Evolutionary conservation across 2,113 vertebrate species (phyloP), one percentile per base, ranked within the genome.

Genomic region (Odontesthes bonariensis): DNA sequence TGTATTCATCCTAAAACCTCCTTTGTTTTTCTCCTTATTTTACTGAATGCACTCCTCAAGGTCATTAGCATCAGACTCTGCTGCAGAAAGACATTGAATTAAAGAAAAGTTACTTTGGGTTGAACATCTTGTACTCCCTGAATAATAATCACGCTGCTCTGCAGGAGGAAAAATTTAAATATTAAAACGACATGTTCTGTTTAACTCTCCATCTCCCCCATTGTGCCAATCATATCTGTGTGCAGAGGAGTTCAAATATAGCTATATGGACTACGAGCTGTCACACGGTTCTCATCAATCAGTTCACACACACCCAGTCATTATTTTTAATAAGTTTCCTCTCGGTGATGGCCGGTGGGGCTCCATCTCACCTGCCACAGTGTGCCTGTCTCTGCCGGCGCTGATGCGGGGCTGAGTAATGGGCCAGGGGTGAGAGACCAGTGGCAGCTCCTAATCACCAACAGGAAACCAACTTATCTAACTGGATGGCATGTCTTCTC

Each of bases 271-370:
- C 71, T 54, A 71, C 62, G 12, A 49, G 75, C 84, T 77, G 83
- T 84, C 84, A 80, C 3, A 61, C 20, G 42, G 22, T 35, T 68
- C 88, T 87, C 86, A 88, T 92, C 88, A 89, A 85, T 92, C 89
- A 88, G 65, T 64, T 67, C 72, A 70, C 79, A 81, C 73, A 82
- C 69, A 68, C 46, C 56, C 61, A 74, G 60, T 86, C 86, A 88
- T 91, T 89, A 86, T 78, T 90, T 87, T 90, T 84, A 88, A 88
- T 84, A 81, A 85, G 71, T 84, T 74, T 66, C 56, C 73, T 54
- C 72, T 58, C 42, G 23, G 62, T 63, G 78, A 61, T 65, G 83
- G 79, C 77, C 77, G 5, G 17, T 52, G 62, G 66, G 61, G 56
- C 69, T 81, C 68, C 17, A 38, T 64, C 77, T 76, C 38, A 82